phyloP scores from a whole-genome alignment of 1,140 invertebrate species.

The Odontomachus brunneus region DNA sequence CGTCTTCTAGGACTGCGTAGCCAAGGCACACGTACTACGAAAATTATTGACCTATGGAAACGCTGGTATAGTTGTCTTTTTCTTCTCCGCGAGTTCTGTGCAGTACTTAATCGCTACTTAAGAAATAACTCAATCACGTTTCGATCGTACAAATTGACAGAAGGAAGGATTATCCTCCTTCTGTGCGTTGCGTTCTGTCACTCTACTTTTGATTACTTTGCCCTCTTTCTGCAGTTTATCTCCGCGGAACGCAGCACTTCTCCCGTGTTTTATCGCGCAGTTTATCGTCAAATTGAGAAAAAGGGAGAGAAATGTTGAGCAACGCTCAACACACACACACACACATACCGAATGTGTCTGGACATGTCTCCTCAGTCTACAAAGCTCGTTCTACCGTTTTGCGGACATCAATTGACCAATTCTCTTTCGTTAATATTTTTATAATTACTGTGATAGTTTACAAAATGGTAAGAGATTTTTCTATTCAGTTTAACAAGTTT shows the following conservation, averaged over 20 bases:
- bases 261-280: background rate
- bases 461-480: too few species aligned
- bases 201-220: background rate
- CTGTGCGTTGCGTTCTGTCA: background rate
- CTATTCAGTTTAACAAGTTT: too few species aligned
- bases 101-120: slow-evolving; percentile 61
- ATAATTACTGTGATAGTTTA: too few species aligned
- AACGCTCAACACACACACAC: too few species aligned
- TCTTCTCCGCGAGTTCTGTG: slow-evolving; percentile 19
- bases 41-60: slow-evolving; percentile 40
- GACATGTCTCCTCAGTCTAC: too few species aligned
- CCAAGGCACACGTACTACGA: slow-evolving; percentile 15
- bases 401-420: too few species aligned
- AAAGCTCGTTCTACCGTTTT: too few species aligned
- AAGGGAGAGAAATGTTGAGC: background rate
- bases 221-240: background rate
- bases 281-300: background rate
- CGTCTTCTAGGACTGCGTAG: slow-evolving; percentile 8
- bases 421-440: too few species aligned
- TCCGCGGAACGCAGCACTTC: background rate
- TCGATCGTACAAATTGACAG: slow-evolving; percentile 41
- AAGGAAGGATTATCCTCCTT: background rate
- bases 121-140: slow-evolving; percentile 43
- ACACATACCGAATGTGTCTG: too few species aligned
- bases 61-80: slow-evolving; percentile 39